These are phyloP conservation scores for Gerris buenoi DNA, from an alignment of 1,140 invertebrate genomes.

Conservation along the genomic window DNA sequence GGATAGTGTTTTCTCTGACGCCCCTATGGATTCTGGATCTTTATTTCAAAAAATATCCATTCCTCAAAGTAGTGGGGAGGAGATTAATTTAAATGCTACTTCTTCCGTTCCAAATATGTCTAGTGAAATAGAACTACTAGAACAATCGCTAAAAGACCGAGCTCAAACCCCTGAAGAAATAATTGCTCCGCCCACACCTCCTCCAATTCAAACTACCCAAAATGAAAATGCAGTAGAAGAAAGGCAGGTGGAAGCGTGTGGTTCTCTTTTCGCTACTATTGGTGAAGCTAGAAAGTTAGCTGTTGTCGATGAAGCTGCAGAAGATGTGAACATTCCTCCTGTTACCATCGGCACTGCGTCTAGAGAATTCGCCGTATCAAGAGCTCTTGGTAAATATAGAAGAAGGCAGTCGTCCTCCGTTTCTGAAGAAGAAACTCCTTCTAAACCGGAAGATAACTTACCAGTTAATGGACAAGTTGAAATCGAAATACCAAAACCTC, in stretches of 20 bases:
- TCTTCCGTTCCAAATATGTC: background rate
- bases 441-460: too few species aligned
- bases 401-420: conserved; percentile 40
- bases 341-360: conserved; percentile 43
- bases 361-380: conserved; percentile 68
- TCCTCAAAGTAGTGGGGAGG: background rate
- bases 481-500: conserved; percentile 10
- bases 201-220: background rate
- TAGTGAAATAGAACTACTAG: background rate
- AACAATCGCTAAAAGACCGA: background rate
- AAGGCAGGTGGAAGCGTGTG: conserved; percentile 37
- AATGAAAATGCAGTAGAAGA: background rate
- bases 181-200: background rate
- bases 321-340: conserved; percentile 31
- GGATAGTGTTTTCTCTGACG: conserved; percentile 50
- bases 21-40: conserved; percentile 23
- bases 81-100: background rate
- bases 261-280: conserved; percentile 51
- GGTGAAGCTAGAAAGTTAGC: conserved; percentile 50
- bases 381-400: conserved; percentile 65
- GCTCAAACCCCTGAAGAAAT: background rate
- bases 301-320: conserved; percentile 33
- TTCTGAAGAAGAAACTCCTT: conserved; percentile 27
- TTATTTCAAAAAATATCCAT: background rate
- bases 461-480: conserved; percentile 19